Evolutionary conservation across 2,797 vertebrate species (phyloP).

Genomic region (Cirrhinus mrigala): DNA sequence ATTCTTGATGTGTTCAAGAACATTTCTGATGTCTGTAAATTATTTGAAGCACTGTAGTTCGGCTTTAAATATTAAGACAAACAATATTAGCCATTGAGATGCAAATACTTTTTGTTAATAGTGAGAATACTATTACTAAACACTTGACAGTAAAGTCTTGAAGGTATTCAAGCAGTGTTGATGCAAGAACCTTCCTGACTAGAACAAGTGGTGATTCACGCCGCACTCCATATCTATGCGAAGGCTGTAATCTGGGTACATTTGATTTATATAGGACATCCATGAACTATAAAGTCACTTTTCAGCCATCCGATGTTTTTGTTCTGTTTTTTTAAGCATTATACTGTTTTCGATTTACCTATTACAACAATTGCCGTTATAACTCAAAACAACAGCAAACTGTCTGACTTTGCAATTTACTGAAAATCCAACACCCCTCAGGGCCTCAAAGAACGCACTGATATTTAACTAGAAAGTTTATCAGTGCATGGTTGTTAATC

Average conservation of each 20-base stretch:
- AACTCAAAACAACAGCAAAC: neutral
- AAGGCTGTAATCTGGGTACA: neutral
- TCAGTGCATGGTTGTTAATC: conserved; percentile 13
- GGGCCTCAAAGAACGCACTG: neutral
- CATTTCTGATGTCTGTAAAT: neutral
- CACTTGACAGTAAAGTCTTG: neutral
- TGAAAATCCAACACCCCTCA: neutral
- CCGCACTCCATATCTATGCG: neutral
- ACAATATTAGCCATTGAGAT: neutral
- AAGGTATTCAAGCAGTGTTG: neutral
- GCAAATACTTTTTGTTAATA: neutral
- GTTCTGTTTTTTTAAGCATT: too few relatives aligned
- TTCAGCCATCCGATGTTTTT: neutral
- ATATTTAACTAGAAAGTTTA: conserved; percentile 10
- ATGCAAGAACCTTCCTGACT: neutral
- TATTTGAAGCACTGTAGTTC: neutral
- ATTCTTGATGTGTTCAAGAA: neutral
- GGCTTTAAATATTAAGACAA: neutral
- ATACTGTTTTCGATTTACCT: neutral
- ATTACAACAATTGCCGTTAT: neutral
- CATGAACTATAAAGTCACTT: neutral
- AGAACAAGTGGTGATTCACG: neutral
- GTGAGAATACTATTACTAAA: neutral
- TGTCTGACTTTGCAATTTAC: neutral
- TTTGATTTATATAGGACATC: neutral